phyloP scores from a whole-genome alignment of 2,797 vertebrate species.

The Sylvia borin region DNA sequence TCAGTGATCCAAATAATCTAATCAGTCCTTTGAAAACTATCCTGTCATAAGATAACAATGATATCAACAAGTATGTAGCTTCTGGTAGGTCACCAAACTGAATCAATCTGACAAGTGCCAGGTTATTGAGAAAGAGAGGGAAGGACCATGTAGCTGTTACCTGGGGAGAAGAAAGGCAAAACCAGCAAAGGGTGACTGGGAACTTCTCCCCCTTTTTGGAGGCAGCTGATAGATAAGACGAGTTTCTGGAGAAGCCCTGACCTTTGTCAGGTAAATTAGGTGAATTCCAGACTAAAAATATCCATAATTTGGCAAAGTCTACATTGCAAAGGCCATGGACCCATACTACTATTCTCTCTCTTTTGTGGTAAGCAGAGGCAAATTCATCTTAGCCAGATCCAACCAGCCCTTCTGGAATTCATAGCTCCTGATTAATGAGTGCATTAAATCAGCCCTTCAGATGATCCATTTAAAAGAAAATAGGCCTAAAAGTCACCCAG shows the following conservation, averaged over 20 bases:
- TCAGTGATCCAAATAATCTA: neutral
- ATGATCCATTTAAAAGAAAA: neutral
- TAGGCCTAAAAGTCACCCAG: neutral
- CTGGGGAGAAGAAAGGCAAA: neutral
- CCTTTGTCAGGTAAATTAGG: neutral
- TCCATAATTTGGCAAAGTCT: neutral
- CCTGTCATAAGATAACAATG: neutral
- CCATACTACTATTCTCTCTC: neutral
- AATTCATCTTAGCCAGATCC: neutral
- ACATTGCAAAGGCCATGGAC: neutral
- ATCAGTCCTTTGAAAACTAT: neutral
- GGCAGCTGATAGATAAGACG: neutral
- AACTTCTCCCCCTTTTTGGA: rapidly evolving
- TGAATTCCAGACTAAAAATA: neutral
- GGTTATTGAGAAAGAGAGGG: neutral
- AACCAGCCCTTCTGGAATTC: neutral
- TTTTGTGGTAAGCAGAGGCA: neutral
- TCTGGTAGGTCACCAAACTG: neutral
- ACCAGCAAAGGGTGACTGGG: neutral
- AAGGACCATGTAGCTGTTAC: neutral
- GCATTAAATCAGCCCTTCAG: neutral
- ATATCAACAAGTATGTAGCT: neutral
- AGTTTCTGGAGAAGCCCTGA: neutral
- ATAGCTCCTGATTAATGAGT: neutral
- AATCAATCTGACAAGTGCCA: neutral